Percentiles rank a stretch among this genome's conserved stretches.
Evolutionary conservation across 2,113 vertebrate species (phyloP).

Genomic region (Lepus timidus): DNA sequence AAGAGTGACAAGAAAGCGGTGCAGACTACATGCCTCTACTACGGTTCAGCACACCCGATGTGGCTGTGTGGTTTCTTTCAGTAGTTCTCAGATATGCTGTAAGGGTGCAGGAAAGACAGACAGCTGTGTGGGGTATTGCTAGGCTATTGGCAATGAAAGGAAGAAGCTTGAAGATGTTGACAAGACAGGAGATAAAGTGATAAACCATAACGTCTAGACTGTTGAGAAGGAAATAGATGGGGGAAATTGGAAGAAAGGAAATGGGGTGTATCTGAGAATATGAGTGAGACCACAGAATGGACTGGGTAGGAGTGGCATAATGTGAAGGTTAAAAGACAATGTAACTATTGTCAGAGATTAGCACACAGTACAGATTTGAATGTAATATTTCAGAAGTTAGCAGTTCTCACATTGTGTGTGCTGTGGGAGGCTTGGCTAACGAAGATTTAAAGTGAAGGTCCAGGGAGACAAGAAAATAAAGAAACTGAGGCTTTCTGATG

Average conservation of each 20-base stretch:
- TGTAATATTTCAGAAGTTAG: not conserved
- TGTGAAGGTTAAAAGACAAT: not conserved
- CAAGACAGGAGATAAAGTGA: not conserved
- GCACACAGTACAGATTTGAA: not conserved
- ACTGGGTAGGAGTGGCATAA: not conserved
- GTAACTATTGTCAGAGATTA: not conserved
- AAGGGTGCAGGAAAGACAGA: not conserved
- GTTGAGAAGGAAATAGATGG: not conserved
- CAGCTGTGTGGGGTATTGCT: not conserved
- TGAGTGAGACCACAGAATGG: not conserved
- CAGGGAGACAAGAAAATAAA: not conserved
- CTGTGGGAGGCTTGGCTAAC: not conserved
- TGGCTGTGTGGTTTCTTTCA: not conserved
- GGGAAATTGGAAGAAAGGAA: not conserved
- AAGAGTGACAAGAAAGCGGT: not conserved
- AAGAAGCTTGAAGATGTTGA: not conserved
- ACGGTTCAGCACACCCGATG: not conserved
- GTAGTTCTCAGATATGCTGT: not conserved
- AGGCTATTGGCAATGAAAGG: not conserved
- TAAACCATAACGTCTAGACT: not conserved
- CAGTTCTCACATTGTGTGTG: not conserved
- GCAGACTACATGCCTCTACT: not conserved
- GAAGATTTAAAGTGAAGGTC: not conserved
- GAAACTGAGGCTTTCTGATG: not conserved
- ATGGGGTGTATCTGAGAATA: not conserved